These are phyloP conservation scores for Caenorhabditis macrosperma DNA, from an alignment of 2,888 invertebrate species.

Conservation along the genomic window DNA sequence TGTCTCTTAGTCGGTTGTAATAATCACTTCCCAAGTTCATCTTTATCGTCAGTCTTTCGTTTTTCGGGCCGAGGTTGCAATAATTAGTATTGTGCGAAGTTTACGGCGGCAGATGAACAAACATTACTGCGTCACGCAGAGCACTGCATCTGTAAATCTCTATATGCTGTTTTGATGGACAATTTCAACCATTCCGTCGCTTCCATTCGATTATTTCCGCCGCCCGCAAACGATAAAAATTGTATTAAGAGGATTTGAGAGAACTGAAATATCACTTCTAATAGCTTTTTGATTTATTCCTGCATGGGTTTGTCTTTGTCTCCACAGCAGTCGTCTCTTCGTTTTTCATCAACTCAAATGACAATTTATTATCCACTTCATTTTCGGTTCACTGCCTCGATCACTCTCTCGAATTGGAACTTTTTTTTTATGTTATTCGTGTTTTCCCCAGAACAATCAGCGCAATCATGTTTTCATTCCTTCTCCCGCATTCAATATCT, in stretches of 20 bases:
- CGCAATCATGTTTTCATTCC: neutral
- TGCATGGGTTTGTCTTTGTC: neutral
- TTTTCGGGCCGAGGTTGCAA: neutral
- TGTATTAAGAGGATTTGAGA: neutral
- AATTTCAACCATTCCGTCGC: neutral
- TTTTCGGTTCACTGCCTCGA: neutral
- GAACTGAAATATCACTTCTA: neutral
- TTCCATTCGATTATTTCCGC: no score
- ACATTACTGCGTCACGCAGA: no score
- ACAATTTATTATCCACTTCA: neutral
- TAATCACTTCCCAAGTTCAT: no score
- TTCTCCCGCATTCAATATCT: neutral
- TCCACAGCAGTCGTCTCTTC: neutral
- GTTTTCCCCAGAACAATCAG: no score
- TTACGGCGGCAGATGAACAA: no score
- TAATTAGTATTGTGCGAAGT: neutral
- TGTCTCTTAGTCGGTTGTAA: no score
- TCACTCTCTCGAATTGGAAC: neutral
- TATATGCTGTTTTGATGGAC: no score
- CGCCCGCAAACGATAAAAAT: no score
- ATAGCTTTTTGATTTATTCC: neutral
- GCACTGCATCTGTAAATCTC: no score
- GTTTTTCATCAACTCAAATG: neutral
- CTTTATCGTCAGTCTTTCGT: no score
- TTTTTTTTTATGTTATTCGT: neutral